Base-by-base conservation (phyloP, 92 coral and sea anemone genomes). In the Epizoanthus ramosus region DNA sequence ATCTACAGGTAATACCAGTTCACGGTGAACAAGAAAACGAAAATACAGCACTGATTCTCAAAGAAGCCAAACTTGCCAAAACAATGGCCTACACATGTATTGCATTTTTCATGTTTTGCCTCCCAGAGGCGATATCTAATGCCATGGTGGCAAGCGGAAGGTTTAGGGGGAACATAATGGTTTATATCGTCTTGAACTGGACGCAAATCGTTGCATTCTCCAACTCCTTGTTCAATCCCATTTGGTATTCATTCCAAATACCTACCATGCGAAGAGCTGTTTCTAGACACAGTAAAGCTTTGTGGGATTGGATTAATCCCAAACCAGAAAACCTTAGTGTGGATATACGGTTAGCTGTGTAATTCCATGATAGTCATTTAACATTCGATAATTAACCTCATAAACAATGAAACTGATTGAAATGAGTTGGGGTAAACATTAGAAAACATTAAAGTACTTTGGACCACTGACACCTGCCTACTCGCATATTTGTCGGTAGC, bases 161-260 rank as follows among this genome's bases (percentile, higher is more conserved):
- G 4, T 64, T 37, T n/a, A 23, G 57, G 12, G 23, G 69, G 7
- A 22, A 58, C 47, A 60, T 13, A 3, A 60, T 76, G 81, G 18
- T 76, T 12, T 16, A 76, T 52, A 61, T 76, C 23, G 25, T 76
- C 68, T 41, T 76, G 19, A 76, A 61, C 69, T 76, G 81, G 81
- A 76, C 70, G 12, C 81, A 76, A 39, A 60, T 60, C 18, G 21
- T 60, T 18, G 50, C 71, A n/a, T 76, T 31, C 15, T 60, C 70
- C 41, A 76, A 76, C 39, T 76, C 81, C 10, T 41, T 76, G 19
- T 76, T 76, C 24, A 76, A 76, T 60, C 81, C 81, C 24, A 21
- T 76, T 60, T 60, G 81, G 81, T 76, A 76, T 37, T 76, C 81
- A 18, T 76, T 76, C 63, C 24, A 50, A 16, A 59, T 59, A 59